Percentiles rank a stretch among this genome's conserved stretches.
Conservation (phyloP, 2,888 invertebrate genomes). For the Teinopalpus imperialis region DNA sequence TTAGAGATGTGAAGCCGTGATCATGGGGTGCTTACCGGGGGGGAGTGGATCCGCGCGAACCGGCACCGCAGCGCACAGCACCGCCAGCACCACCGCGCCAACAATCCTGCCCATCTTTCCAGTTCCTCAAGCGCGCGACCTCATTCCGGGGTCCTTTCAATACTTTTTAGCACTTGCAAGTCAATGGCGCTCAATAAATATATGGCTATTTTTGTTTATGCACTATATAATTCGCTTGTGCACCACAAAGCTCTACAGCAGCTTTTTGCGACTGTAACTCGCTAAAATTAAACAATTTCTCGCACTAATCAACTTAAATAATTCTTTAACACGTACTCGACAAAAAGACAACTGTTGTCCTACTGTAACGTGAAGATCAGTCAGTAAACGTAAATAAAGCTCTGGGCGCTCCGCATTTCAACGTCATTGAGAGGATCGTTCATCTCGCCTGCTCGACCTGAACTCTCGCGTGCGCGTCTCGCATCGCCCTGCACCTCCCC, state of each 20-base stretch:
- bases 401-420: constrained; percentile 2
- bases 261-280: background rate
- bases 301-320: background rate
- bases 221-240: background rate
- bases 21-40: constrained; percentile 14
- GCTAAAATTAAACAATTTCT: background rate
- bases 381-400: constrained; percentile 8
- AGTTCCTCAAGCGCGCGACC: background rate
- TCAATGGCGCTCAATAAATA: background rate
- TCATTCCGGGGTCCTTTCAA: background rate
- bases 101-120: constrained; percentile 13
- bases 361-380: background rate
- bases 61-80: constrained; percentile 20
- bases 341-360: background rate
- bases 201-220: constrained; percentile 6
- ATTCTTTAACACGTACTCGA: background rate
- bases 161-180: background rate
- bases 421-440: background rate
- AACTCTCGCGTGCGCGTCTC: background rate
- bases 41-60: constrained; percentile 13
- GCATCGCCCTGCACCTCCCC: too few species aligned
- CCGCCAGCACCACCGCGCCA: constrained; percentile 22
- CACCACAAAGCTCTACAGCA: constrained; percentile 4
- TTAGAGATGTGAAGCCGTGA: too few species aligned
- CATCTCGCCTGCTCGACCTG: constrained; percentile 2